Evolutionary conservation across 1,140 invertebrate genomes (phyloP).

Genomic region (Nephila pilipes): DNA sequence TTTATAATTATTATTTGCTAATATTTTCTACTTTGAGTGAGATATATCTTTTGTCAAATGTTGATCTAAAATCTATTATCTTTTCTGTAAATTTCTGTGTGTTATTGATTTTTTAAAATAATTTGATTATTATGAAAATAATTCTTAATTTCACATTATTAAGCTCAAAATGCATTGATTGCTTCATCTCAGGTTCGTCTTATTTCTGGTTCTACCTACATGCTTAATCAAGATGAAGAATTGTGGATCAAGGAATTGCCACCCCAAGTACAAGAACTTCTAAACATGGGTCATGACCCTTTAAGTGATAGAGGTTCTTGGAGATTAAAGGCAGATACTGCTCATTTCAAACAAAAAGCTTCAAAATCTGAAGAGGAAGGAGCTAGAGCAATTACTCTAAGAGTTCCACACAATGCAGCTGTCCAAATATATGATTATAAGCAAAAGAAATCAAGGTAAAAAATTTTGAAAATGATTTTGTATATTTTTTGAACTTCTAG

Average conservation of each 20-base stretch:
- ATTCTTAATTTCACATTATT: neutral
- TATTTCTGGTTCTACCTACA: slow-evolving; percentile 83
- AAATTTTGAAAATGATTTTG: too few species aligned
- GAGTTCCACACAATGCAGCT: slow-evolving; percentile 84
- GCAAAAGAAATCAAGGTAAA: slow-evolving; percentile 83
- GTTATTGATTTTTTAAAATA: too few species aligned
- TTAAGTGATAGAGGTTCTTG: slow-evolving; percentile 81
- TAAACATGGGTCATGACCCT: slow-evolving; percentile 81
- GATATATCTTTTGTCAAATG: too few species aligned
- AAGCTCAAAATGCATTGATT: slow-evolving; percentile 11
- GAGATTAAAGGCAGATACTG: neutral
- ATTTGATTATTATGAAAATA: too few species aligned
- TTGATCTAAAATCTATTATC: too few species aligned
- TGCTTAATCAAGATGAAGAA: slow-evolving; percentile 84
- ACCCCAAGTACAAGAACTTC: slow-evolving; percentile 81
- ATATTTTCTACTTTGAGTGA: too few species aligned
- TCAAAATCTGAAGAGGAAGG: slow-evolving; percentile 79
- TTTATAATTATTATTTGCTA: too few species aligned
- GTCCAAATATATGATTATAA: slow-evolving; percentile 84
- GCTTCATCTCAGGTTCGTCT: slow-evolving; percentile 80
- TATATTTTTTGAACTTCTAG: too few species aligned
- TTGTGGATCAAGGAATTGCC: slow-evolving; percentile 83
- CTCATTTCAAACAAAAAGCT: neutral
- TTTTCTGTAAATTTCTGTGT: too few species aligned
- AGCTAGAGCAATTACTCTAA: slow-evolving; percentile 82